Base-by-base conservation (phyloP, 2,797 vertebrate species). In the Amblyraja radiata region DNA sequence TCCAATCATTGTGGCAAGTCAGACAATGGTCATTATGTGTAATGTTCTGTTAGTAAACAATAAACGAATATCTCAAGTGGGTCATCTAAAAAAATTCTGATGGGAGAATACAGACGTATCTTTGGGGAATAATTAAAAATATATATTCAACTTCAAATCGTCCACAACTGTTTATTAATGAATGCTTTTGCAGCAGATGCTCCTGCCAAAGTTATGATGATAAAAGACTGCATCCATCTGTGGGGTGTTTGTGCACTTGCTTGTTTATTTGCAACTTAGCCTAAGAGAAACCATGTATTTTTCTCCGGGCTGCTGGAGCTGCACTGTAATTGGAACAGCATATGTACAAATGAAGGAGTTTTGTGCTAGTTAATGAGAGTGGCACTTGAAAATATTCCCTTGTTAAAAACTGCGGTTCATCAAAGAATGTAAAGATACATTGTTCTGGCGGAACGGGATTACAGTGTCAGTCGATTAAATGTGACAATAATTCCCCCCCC, bases 191-290 rank as follows among this genome's bases (percentile, higher is more conserved):
- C 36, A 39, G 10, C 68, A 91, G 65, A 91, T 91, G 61, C 32
- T 91, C 7, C 21, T 91, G 68, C 0, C 21, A 36, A 65, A 21
- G 21, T 39, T 71, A 25, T 74, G 21, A 73, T 32, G n/a, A 32
- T 65, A 18, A 90, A 21, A 13, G 11, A 32, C 32, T 65, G 28
- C n/a, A 91, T 39, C 23, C 88, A 73, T 73, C 65, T 91, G 65
- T 25, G 36, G 21, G 8, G 39, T 54, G 65, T 71, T 54, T 18
- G 86, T 23, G 9, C 21, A 73, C 46, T 73, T 73, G n/a, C 21
- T 91, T 36, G 13, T 73, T 74, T 73, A 46, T 39, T 91, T 91
- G 8, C 88, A 91, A 91, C 32, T 91, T 39, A 28, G 65, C 84
- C 84, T 74, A 0, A 23, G 32, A 46, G 86, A 91, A 32, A 58